Percentiles rank a stretch among this genome's conserved stretches.
phyloP scores from a whole-genome alignment of 2,888 invertebrate genomes.

The Dyspetes luteomarginatus region DNA sequence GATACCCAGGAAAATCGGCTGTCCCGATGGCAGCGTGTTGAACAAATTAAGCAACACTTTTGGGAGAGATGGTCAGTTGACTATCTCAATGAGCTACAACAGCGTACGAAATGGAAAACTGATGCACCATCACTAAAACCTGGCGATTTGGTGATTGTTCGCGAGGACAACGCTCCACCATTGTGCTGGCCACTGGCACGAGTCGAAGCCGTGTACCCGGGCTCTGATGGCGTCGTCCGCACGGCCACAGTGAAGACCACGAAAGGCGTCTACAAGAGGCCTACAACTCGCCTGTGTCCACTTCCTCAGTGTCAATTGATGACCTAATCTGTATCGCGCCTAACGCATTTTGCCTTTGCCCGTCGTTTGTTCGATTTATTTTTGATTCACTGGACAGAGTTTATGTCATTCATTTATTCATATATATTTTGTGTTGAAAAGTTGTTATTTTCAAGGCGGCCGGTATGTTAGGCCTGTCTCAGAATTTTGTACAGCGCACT shows the following conservation, averaged over 20 bases:
- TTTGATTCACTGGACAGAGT: no score
- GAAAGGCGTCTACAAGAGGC: neutral
- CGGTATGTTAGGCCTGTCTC: no score
- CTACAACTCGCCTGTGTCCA: no score
- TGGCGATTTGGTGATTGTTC: neutral
- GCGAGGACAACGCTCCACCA: neutral
- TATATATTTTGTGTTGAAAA: no score
- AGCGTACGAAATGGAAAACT: constrained; percentile 69
- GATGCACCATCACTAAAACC: neutral
- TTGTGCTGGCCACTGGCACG: neutral
- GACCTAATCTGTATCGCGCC: no score
- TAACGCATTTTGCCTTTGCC: no score
- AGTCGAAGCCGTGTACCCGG: neutral
- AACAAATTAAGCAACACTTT: constrained; percentile 67
- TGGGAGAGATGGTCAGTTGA: constrained; percentile 70
- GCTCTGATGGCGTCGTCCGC: neutral
- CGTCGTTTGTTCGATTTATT: no score
- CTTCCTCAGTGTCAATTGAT: no score
- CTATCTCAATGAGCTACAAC: constrained; percentile 70
- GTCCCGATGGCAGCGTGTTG: constrained; percentile 66
- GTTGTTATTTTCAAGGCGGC: no score
- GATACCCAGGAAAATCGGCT: constrained; percentile 66
- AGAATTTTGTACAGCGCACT: no score
- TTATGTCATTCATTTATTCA: no score
- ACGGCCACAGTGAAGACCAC: neutral